Base-by-base conservation (phyloP, 2,113 vertebrate genomes). In the Nerophis ophidion region DNA sequence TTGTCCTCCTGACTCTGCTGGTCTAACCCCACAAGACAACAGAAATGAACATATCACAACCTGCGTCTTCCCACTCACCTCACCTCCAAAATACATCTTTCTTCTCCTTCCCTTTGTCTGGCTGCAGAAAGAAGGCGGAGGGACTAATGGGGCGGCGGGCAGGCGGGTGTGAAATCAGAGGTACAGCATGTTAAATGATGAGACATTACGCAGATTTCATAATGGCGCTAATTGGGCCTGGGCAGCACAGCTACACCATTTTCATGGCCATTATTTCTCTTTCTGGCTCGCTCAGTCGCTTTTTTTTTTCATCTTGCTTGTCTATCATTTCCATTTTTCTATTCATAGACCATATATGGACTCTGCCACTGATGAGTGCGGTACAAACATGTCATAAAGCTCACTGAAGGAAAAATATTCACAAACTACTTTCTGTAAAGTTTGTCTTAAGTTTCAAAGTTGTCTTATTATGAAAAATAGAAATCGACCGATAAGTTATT, bases 211-310 rank as follows among this genome's bases (percentile, higher is more conserved):
- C 69, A 56, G 8, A 73, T 79, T 77, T 70, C 75, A 73, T 85
- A 83, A 87, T 83, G 71, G 68, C 4, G n/a, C 64, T 82, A 84
- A 85, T 85, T 83, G 78, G 68, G 60, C 73, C 63, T 66, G 59
- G 62, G 68, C 50, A 51, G 70, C 60, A 46, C 6, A 13, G 68
- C 62, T 8, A 63, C 65, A 60, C 61, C 49, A 19, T 75, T 84
- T 78, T 52, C 36, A 74, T 56, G 53, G 77, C 72, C 79, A 75
- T 87, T 80, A 84, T 76, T 56, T 71, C 50, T 75, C 60, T 69
- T 48, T 65, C 66, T 65, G 65, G 54, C 26, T n/a, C 48, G 47
- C 26, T n/a, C 48, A 49, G 11, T 40, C 62, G 15, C 26, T 19
- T 67, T 55, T 53, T 13, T 7, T 49, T 51, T 10, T 46, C 14